Conservation (phyloP, 2,113 vertebrate species). For the Heliornis fulica region DNA sequence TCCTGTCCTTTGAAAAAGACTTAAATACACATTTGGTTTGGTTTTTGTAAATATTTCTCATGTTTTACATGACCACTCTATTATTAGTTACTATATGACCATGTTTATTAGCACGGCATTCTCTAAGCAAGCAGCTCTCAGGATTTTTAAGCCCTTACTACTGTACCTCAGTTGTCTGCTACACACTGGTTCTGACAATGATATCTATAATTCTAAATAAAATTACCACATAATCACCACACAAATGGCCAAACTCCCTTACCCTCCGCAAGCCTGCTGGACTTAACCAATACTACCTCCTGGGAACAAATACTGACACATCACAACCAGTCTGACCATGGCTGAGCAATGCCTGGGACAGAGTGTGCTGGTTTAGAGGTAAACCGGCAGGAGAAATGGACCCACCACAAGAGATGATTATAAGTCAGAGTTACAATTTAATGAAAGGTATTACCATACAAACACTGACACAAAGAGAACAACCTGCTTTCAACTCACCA, state of each 20-base stretch:
- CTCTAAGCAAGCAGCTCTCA: neutral
- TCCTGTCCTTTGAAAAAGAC: neutral
- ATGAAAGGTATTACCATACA: no score
- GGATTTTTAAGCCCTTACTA: neutral
- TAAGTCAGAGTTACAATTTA: no score
- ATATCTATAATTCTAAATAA: neutral
- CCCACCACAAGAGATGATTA: no score
- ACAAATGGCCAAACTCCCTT: neutral
- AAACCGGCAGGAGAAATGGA: no score
- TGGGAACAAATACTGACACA: neutral
- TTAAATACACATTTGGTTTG: neutral
- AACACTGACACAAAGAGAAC: no score
- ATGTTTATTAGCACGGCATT: neutral
- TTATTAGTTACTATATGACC: neutral
- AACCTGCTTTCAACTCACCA: no score
- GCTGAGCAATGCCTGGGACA: neutral
- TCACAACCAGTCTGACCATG: neutral
- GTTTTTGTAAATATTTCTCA: neutral
- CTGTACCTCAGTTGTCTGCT: neutral
- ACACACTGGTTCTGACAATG: neutral
- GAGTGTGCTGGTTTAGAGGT: no score
- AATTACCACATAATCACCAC: neutral
- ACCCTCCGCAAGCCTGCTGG: neutral
- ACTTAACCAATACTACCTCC: neutral
- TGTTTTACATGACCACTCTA: neutral